Evolutionary conservation across 2,888 invertebrate species (phyloP), one percentile per base, ranked within the genome.

Genomic region (Tolmerus cingulatus): DNA sequence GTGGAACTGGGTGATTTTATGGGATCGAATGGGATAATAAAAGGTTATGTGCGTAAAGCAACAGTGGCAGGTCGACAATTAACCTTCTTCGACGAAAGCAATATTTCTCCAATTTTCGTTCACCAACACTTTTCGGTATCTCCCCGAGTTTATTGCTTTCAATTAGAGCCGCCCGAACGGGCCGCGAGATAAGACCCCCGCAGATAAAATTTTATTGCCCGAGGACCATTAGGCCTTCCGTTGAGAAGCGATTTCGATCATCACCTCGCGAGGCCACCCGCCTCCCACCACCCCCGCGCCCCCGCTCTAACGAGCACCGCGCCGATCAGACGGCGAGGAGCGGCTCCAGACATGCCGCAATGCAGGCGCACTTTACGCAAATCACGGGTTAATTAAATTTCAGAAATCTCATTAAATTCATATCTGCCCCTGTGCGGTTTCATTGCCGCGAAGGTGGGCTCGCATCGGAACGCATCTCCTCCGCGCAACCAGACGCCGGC

Each of bases 321-420:
- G 40, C 27, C 78, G 46, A 23, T 19, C n/a, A 23, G 43, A 23
- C 23, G 43, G 43, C 9, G 9, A 27, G 46, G 78, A 79, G 66
- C 30, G n/a, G 76, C 37, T 12, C 37, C 19, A 78, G 46, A 46
- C 46, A 23, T 23, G 51, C 23, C 27, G 66, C 66, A 66, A 66
- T 51, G 51, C 51, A 27, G 51, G 51, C 79, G 79, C 79, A 79
- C 79, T 79, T 51, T 79, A 79, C 79, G 79, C 79, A 79, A 79
- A 79, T 79, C 79, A 51, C n/a, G 46, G 43, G 78, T 30, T 79
- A 79, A 79, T 79, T 79, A 79, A 79, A 79, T 79, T 79, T 79
- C 79, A 79, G n/a, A 79, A 79, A 79, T 79, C 51, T 79, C 79
- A 79, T 79, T 46, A 76, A 37, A 79, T 46, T 51, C 51, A 79